Percentiles rank a stretch among this genome's conserved stretches.
Evolutionary conservation across 2,797 vertebrate genomes (phyloP).

Genomic region (Sternotherus odoratus): DNA sequence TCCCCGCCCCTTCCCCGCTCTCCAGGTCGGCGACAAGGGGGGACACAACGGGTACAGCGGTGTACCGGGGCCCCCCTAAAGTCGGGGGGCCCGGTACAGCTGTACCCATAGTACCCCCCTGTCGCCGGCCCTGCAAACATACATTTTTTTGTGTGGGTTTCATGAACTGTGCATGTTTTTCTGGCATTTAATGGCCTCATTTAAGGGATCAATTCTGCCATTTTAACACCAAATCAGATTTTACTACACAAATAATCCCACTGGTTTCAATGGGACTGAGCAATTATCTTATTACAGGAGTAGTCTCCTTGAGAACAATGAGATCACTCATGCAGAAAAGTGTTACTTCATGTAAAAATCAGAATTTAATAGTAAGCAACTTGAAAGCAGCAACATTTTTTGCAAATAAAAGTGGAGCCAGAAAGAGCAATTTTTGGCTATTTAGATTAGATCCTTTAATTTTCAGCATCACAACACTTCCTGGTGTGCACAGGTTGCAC

Average conservation of each 20-base stretch:
- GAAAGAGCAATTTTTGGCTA: slow-evolving; percentile 3
- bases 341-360: not conserved
- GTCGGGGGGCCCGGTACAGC: too few relatives aligned
- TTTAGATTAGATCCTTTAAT: not conserved
- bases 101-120: too few relatives aligned
- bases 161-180: not conserved
- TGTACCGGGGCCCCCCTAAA: too few relatives aligned
- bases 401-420: slow-evolving; percentile 1
- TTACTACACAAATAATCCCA: not conserved
- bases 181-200: not conserved
- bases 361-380: not conserved
- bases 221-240: not conserved
- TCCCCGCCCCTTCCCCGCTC: too few relatives aligned
- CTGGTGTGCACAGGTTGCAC: not conserved
- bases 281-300: not conserved
- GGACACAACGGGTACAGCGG: too few relatives aligned
- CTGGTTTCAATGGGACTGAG: not conserved
- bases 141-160: not conserved
- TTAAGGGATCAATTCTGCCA: not conserved
- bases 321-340: not conserved
- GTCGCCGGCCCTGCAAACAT: too few relatives aligned
- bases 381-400: not conserved
- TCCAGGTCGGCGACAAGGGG: too few relatives aligned
- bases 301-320: not conserved
- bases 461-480: not conserved